Evolutionary conservation across 2,797 vertebrate species (phyloP).

Genomic region (Pangasius krempfi): DNA sequence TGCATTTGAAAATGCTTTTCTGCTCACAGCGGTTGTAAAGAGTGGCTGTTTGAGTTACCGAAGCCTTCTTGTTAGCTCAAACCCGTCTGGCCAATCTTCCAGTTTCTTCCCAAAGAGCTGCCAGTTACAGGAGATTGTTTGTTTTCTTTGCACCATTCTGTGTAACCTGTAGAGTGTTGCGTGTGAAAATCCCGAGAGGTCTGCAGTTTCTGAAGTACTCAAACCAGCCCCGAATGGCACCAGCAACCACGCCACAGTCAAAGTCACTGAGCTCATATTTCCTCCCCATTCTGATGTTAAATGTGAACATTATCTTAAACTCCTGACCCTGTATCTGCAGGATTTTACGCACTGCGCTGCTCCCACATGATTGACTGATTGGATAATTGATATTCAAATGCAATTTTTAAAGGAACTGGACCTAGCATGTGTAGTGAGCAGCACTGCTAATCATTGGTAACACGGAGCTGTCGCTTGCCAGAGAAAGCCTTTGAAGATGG

Average conservation of each 20-base stretch:
- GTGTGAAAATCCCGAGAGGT: background rate
- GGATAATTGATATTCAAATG: slow-evolving; percentile 1
- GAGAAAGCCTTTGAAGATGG: slow-evolving; percentile 52
- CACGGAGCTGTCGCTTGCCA: slow-evolving; percentile 41
- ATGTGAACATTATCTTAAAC: background rate
- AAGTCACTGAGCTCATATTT: background rate
- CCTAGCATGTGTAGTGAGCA: background rate
- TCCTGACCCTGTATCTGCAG: background rate
- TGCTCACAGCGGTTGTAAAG: background rate
- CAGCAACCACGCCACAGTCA: no score
- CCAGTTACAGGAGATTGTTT: background rate
- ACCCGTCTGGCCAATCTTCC: background rate
- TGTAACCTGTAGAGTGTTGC: background rate
- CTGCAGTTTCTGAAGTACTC: background rate
- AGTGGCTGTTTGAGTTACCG: background rate
- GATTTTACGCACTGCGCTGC: background rate
- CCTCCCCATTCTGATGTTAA: background rate
- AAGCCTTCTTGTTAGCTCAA: background rate
- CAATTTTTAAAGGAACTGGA: background rate
- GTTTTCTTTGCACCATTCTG: background rate
- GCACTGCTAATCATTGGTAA: slow-evolving; percentile 28
- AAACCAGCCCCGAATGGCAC: background rate
- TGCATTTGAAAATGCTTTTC: background rate
- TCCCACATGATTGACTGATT: background rate
- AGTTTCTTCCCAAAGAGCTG: background rate